phyloP scores from a whole-genome alignment of 2,888 invertebrate genomes.

The Incurvaria masculella region DNA sequence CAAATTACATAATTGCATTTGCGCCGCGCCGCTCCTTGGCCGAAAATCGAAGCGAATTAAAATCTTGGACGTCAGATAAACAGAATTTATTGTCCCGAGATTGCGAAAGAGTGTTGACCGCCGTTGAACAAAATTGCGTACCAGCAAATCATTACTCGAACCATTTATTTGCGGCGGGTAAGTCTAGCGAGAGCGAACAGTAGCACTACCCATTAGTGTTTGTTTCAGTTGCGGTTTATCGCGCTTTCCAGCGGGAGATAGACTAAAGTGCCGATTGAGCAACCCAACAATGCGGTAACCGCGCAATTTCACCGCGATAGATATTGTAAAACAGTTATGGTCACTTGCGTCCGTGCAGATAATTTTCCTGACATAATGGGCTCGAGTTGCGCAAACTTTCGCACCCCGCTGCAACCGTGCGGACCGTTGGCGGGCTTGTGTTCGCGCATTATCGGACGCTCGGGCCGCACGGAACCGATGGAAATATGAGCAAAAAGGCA shows the following conservation, averaged over 20 bases:
- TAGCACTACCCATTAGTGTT: background rate
- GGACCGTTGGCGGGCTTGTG: background rate
- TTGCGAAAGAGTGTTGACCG: background rate
- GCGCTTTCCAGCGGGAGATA: background rate
- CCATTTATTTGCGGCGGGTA: background rate
- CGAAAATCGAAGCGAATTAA: background rate
- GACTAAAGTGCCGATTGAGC: background rate
- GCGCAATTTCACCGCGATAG: background rate
- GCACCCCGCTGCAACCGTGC: constrained; percentile 1
- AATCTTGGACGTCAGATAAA: background rate
- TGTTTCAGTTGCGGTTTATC: background rate
- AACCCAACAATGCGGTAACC: background rate
- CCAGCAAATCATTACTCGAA: no score
- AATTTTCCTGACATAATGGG: constrained; percentile 5
- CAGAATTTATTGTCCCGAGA: background rate
- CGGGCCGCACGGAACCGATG: background rate
- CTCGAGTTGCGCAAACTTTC: constrained; percentile 5
- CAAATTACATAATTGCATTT: constrained; percentile 42
- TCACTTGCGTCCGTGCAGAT: constrained; percentile 2
- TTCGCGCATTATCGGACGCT: no score
- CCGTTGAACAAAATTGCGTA: no score
- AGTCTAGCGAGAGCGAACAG: background rate
- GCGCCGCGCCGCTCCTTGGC: constrained; percentile 9
- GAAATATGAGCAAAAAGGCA: background rate
- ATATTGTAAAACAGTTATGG: constrained; percentile 2